phyloP scores from a whole-genome alignment of 2,113 vertebrate genomes.

The Spilogale gracilis region DNA sequence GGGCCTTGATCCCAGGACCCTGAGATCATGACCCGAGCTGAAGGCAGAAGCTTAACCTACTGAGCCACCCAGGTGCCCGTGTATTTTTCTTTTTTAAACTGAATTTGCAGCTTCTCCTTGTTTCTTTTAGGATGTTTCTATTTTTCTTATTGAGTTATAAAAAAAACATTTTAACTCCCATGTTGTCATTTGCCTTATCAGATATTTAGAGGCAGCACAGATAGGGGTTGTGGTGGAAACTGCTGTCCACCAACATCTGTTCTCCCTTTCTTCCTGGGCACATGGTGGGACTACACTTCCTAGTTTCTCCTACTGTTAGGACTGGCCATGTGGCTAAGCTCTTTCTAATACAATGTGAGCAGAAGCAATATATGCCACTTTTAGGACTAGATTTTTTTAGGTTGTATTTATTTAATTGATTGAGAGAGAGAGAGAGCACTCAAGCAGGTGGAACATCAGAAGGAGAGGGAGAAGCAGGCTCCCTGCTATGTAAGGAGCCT shows the following conservation, averaged over 20 bases:
- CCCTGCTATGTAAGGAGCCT: not conserved
- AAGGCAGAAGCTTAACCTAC: too few relatives aligned
- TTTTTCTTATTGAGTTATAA: slow-evolving; percentile 52
- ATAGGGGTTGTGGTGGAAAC: not conserved
- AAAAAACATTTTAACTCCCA: not conserved
- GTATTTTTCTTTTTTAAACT: not conserved
- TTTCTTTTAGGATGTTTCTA: slow-evolving; percentile 16
- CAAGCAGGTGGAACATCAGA: not conserved
- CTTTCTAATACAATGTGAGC: not conserved
- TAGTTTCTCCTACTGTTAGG: not conserved
- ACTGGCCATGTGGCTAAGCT: not conserved
- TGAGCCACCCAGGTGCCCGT: too few relatives aligned
- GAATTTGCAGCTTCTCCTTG: not conserved
- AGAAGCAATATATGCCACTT: slow-evolving; percentile 1
- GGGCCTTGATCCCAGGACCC: too few relatives aligned
- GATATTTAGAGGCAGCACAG: slow-evolving; percentile 24
- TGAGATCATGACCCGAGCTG: too few relatives aligned
- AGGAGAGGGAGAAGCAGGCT: not conserved
- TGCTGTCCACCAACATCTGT: not conserved
- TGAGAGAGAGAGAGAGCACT: not conserved
- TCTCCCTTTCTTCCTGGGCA: not conserved
- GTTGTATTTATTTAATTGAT: not conserved
- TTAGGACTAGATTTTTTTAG: not conserved
- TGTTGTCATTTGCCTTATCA: not conserved
- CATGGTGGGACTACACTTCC: not conserved